Conservation (phyloP, 2,797 vertebrate species). For the Spatula clypeata region DNA sequence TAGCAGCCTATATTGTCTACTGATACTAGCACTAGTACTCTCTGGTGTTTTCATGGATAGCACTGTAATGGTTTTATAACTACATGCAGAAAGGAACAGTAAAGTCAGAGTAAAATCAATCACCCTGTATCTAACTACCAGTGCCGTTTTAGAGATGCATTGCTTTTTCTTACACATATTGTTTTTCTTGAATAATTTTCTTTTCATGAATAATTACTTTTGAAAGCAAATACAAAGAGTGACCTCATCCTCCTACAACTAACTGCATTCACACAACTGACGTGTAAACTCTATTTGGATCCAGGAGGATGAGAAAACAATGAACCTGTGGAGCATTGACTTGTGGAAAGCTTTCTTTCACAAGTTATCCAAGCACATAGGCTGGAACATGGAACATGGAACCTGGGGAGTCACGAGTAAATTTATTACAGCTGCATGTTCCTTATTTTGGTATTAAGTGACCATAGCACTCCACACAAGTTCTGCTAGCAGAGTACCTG, state of each 20-base stretch:
- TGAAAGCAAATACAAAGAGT: neutral
- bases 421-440: neutral
- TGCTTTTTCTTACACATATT: neutral
- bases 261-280: neutral
- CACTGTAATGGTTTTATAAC: neutral
- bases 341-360: neutral
- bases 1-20: conserved; percentile 54
- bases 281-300: neutral
- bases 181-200: neutral
- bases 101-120: neutral
- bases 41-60: neutral
- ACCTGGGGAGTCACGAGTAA: neutral
- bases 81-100: neutral
- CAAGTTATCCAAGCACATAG: neutral
- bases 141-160: neutral
- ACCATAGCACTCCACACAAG: neutral
- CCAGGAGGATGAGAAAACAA: neutral
- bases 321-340: neutral
- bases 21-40: neutral
- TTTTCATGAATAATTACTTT: neutral
- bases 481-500: neutral
- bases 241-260: neutral
- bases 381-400: neutral
- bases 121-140: neutral
- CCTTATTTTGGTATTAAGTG: neutral